These are phyloP conservation scores for Musca vetustissima DNA, from an alignment of 1,140 invertebrate genomes.

Conservation along the genomic window DNA sequence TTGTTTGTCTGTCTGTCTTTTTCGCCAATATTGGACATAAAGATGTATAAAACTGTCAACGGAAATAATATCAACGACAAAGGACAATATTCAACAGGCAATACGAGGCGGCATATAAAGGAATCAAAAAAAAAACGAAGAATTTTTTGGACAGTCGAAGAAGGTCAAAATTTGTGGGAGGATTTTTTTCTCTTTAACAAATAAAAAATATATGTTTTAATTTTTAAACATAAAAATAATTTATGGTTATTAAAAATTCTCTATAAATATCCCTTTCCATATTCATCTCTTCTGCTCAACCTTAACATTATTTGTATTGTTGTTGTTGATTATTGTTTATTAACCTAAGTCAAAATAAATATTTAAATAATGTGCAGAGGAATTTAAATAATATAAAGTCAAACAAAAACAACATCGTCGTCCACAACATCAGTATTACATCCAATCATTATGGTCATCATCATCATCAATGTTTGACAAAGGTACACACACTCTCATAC, in stretches of 20 bases:
- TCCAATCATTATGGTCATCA: slow-evolving; percentile 16
- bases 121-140: not conserved
- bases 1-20: not conserved
- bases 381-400: too few relatives aligned
- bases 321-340: not conserved
- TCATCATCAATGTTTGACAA: not conserved
- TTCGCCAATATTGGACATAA: slow-evolving; percentile 9
- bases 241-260: too few relatives aligned
- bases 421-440: slow-evolving; percentile 13
- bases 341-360: slow-evolving; percentile 20
- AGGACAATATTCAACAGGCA: slow-evolving; percentile 16
- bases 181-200: too few relatives aligned
- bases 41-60: slow-evolving; percentile 23
- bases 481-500: too few relatives aligned
- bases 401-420: not conserved
- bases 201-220: not conserved
- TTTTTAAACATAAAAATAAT: not conserved
- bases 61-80: not conserved
- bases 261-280: too few relatives aligned
- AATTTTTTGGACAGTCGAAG: not conserved
- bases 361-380: slow-evolving; percentile 6
- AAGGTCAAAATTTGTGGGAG: not conserved
- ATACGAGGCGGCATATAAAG: too few relatives aligned
- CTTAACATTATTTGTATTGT: too few relatives aligned
- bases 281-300: too few relatives aligned